Evolutionary conservation across 2,113 vertebrate species (phyloP).

Genomic region (Pimephales promelas): DNA sequence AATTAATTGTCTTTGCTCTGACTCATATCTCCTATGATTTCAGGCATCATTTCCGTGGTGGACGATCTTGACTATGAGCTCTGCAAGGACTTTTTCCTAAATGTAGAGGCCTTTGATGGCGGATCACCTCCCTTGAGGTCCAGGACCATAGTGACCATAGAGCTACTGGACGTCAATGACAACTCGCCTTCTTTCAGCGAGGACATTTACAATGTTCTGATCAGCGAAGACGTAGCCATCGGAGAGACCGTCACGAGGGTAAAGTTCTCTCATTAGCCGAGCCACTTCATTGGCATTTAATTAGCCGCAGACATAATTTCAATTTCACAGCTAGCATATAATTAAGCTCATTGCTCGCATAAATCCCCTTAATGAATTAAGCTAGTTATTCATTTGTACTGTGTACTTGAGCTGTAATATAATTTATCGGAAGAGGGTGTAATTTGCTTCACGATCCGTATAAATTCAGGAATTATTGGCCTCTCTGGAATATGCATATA

Average conservation of each 20-base stretch:
- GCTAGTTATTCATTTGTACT: slow-evolving; percentile 16
- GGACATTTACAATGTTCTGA: slow-evolving; percentile 86
- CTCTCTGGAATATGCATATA: not conserved
- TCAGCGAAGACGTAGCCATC: slow-evolving; percentile 87
- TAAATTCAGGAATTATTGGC: not conserved
- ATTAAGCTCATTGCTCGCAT: slow-evolving; percentile 9
- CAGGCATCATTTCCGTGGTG: slow-evolving; percentile 87
- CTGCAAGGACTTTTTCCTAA: slow-evolving; percentile 91
- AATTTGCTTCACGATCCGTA: slow-evolving; percentile 9
- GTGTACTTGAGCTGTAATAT: slow-evolving; percentile 33
- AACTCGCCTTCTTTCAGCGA: slow-evolving; percentile 89
- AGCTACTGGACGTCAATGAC: slow-evolving; percentile 94
- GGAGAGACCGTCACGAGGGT: slow-evolving; percentile 88
- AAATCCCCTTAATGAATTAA: slow-evolving; percentile 37
- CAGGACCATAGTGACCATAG: slow-evolving; percentile 86
- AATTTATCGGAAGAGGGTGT: not conserved
- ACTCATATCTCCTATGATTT: not conserved
- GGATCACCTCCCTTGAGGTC: slow-evolving; percentile 89
- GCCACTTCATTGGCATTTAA: slow-evolving; percentile 31
- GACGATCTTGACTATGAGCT: slow-evolving; percentile 90
- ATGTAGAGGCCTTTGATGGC: slow-evolving; percentile 91
- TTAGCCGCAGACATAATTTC: not conserved
- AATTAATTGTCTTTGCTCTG: slow-evolving; percentile 9
- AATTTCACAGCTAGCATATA: slow-evolving; percentile 16
- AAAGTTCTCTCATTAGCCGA: slow-evolving; percentile 46